Percentiles rank a stretch among this genome's conserved stretches.
phyloP scores from a whole-genome alignment of 1,140 invertebrate species.

The Battus philenor region DNA sequence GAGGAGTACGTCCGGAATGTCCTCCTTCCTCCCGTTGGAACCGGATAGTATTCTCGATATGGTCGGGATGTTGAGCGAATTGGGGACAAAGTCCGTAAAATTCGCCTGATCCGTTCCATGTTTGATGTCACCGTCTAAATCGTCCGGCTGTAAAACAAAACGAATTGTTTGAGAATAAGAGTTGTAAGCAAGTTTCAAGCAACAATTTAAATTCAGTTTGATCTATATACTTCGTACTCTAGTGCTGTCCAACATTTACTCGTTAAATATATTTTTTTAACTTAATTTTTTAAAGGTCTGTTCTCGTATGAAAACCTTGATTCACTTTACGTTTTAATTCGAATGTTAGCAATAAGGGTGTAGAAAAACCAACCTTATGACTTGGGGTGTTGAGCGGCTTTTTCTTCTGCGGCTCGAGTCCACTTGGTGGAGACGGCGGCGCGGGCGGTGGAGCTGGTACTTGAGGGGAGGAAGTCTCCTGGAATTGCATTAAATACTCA shows the following conservation, averaged over 20 bases:
- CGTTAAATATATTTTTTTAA: too few species aligned
- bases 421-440: constrained; percentile 59
- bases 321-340: too few species aligned
- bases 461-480: constrained; percentile 71
- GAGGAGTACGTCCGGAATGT: constrained; percentile 84
- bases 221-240: too few species aligned
- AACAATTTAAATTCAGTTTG: too few species aligned
- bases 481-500: constrained; percentile 28
- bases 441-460: constrained; percentile 70
- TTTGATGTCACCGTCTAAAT: constrained; percentile 64
- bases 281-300: too few species aligned
- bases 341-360: too few species aligned
- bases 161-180: too few species aligned
- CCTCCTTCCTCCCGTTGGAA: constrained; percentile 86
- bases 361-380: constrained; percentile 66
- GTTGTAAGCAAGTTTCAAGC: too few species aligned
- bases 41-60: constrained; percentile 88
- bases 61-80: constrained; percentile 79
- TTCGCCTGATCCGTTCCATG: constrained; percentile 71
- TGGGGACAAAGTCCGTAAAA: constrained; percentile 80
- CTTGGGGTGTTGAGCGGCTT: constrained; percentile 85
- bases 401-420: constrained; percentile 76
- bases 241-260: too few species aligned
- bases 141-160: constrained; percentile 65
- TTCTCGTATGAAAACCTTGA: too few species aligned